Conservation (phyloP, 2,113 vertebrate genomes). For the Mungos mungo region DNA sequence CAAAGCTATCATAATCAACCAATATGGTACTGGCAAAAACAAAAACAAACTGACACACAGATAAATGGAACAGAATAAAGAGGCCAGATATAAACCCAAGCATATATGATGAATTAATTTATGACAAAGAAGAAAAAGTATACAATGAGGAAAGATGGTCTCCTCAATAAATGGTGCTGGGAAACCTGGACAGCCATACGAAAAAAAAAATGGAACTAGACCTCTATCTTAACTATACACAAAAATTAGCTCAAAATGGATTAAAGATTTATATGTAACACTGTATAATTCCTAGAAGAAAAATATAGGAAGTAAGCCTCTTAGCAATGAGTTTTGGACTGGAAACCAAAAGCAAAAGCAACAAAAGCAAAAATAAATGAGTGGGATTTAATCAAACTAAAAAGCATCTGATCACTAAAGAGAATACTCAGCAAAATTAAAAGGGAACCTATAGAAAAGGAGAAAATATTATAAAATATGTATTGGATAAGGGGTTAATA, state of each 20-base stretch:
- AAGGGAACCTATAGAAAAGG: not conserved
- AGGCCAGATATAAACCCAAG: not conserved
- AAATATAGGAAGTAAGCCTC: not conserved
- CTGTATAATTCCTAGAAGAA: not conserved
- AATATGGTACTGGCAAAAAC: not conserved
- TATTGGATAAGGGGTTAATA: not conserved
- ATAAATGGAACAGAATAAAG: not conserved
- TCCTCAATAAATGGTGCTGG: not conserved
- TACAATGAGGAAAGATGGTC: not conserved
- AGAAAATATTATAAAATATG: not conserved
- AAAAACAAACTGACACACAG: not conserved
- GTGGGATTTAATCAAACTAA: not conserved
- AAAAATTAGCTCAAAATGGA: not conserved
- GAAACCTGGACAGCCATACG: not conserved
- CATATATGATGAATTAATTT: not conserved
- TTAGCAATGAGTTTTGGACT: not conserved
- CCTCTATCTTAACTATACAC: not conserved
- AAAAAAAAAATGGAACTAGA: not conserved
- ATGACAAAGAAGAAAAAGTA: not conserved
- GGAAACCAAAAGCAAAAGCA: not conserved
- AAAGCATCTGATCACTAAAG: not conserved
- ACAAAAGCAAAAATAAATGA: not conserved
- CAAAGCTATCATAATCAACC: not conserved
- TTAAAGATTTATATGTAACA: not conserved
- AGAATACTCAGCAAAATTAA: not conserved